Percentiles rank a stretch among this genome's conserved stretches.
Evolutionary conservation across 2,113 vertebrate species (phyloP).

Genomic region (Phodopus roborovskii): DNA sequence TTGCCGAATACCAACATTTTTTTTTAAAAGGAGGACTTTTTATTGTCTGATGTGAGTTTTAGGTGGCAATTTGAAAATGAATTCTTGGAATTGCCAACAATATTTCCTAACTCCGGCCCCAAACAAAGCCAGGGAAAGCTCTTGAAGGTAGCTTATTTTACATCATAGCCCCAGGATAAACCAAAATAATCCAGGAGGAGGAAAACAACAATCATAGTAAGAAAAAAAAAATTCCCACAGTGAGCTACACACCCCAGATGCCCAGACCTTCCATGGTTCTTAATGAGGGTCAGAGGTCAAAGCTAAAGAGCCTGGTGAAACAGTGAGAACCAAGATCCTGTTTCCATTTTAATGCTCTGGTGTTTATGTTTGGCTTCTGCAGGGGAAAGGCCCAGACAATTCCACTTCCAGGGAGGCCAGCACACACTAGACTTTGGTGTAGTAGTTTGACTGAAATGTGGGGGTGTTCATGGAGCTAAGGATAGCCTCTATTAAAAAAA

Average conservation of each 20-base stretch:
- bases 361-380: constrained; percentile 88
- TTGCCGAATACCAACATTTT: too few relatives aligned
- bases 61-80: constrained; percentile 31
- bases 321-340: constrained; percentile 88
- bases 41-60: constrained; percentile 53
- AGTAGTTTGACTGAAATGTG: constrained; percentile 85
- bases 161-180: constrained; percentile 74
- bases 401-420: constrained; percentile 84
- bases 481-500: constrained; percentile 83
- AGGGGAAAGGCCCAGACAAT: constrained; percentile 88
- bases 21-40: neutral
- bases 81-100: constrained; percentile 31
- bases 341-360: constrained; percentile 89
- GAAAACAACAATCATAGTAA: constrained; percentile 82
- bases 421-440: constrained; percentile 82
- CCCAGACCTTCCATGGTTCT: constrained; percentile 86
- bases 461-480: constrained; percentile 68
- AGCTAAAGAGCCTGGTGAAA: constrained; percentile 88
- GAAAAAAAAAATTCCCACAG: constrained; percentile 85
- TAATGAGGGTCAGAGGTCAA: constrained; percentile 89
- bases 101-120: constrained; percentile 55
- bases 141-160: constrained; percentile 64
- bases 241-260: constrained; percentile 81
- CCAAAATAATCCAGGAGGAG: constrained; percentile 80
- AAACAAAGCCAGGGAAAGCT: constrained; percentile 56